A percentile compares a stretch with the other conserved stretches of the same genome.
Evolutionary conservation across 2,888 invertebrate genomes (phyloP).

Genomic region (Rhabditoides inermis): DNA sequence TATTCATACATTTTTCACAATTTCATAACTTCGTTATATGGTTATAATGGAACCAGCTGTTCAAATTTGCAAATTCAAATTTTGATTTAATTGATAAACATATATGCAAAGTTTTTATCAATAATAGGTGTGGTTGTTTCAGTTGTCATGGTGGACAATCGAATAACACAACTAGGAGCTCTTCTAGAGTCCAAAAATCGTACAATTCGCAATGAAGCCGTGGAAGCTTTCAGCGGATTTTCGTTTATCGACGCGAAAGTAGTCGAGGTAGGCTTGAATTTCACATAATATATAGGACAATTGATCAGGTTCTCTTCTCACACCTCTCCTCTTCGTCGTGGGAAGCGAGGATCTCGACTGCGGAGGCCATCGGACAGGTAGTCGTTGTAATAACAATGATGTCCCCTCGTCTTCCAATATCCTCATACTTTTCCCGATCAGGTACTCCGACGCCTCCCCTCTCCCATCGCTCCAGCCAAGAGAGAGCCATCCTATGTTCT

Average conservation of each 20-base stretch:
- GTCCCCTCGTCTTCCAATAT: constrained; percentile 18
- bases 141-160: no score
- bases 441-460: not conserved
- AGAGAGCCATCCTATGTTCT: constrained; percentile 1
- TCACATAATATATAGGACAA: not conserved
- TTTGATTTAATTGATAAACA: no score
- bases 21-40: no score
- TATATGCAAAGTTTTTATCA: no score
- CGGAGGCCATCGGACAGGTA: constrained; percentile 42
- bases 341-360: constrained; percentile 42
- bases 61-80: no score
- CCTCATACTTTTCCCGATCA: not conserved
- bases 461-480: not conserved
- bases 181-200: constrained; percentile 45
- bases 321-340: constrained; percentile 28
- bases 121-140: no score
- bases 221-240: constrained; percentile 29
- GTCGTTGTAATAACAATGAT: no score
- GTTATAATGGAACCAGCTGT: no score
- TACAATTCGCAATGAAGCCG: constrained; percentile 42
- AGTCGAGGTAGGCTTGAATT: constrained; percentile 11
- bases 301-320: constrained; percentile 17
- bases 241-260: constrained; percentile 31
- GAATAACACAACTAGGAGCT: constrained; percentile 32
- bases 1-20: no score